Base-by-base conservation (phyloP, 2,888 invertebrate species). In the Tricholauxania praeusta region DNA sequence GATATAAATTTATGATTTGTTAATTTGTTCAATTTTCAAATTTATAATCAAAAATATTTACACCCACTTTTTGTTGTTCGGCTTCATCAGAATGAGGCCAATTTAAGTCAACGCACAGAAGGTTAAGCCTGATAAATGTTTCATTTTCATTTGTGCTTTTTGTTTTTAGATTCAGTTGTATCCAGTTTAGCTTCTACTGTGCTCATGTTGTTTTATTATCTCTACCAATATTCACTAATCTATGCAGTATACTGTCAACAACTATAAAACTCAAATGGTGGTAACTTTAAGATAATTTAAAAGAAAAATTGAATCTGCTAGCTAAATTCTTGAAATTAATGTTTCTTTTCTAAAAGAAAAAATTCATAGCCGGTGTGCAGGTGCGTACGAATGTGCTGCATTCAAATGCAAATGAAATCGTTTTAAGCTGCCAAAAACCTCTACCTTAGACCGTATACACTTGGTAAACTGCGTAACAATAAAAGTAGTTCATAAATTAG, bases 1-100 rank as follows among this genome's bases (percentile, higher is more conserved):
- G 28, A 17, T 62, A 17, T 47, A 62, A 62, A 39, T 39, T 5
- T 32, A 49, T 19, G 39, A 19, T 48, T 57, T 48, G 57, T 67
- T 67, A 48, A 64, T 64, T 64, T 28, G 64, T 22, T 47, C 47
- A 12, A 67, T 67, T 57, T 47, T 8, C 12, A 32, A 67, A 62
- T 72, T 66, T 66, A 72, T 52, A 47, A 72, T 59, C 72, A 52
- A 28, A 72, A 72, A 67, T 72, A 63, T 72, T 72, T 72, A 72
- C 67, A 67, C 72, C 62, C 47, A 12, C 47, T 57, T 57, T 63
- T 52, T 19, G 22, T 47, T n/a, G 14, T 28, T 5, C 17, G 59
- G 22, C 12, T n/a, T 28, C n/a, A 28, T 32, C 55, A 55, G 55
- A 55, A 12, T 15, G 19, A 19, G n/a, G n/a, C 12, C 19, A 55